These are phyloP conservation scores for Polydrusus pterygomalis DNA, from an alignment of 2,888 invertebrate species.

Conservation along the genomic window DNA sequence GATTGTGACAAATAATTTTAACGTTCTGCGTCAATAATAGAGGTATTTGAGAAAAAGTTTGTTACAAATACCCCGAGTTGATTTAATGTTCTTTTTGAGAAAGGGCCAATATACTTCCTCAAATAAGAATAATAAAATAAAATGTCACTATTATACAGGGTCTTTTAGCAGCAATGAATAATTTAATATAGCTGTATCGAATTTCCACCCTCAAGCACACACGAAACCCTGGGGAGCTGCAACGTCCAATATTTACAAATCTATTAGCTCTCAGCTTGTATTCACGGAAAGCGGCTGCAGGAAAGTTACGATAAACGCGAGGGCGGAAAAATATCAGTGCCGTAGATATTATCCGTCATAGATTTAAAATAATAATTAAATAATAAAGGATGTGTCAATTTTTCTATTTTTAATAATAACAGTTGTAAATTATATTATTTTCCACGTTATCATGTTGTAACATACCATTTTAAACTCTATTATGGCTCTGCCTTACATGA, in stretches of 20 bases:
- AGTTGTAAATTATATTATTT: too few species aligned
- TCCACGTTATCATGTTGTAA: too few species aligned
- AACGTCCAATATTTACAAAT: constrained; percentile 67
- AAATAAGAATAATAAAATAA: constrained; percentile 15
- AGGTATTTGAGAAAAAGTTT: too few species aligned
- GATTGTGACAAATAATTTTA: too few species aligned
- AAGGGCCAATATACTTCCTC: background rate
- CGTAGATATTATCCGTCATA: background rate
- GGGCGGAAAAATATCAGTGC: constrained; percentile 16
- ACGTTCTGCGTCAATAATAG: too few species aligned
- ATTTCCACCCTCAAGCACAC: constrained; percentile 51
- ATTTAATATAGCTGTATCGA: constrained; percentile 51
- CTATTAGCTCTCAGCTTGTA: constrained; percentile 66
- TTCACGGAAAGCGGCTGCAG: constrained; percentile 38
- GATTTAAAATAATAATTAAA: background rate
- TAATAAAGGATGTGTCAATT: too few species aligned
- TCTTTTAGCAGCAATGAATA: constrained; percentile 50
- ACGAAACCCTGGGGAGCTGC: constrained; percentile 45
- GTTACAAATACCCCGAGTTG: too few species aligned
- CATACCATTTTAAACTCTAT: too few species aligned
- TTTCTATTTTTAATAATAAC: too few species aligned
- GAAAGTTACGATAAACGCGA: constrained; percentile 37
- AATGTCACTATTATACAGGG: constrained; percentile 31
- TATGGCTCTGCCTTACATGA: too few species aligned
- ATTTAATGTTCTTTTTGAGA: background rate